These are phyloP conservation scores for Lithobates sylvaticus DNA, from an alignment of 2,797 vertebrate species.

Conservation along the genomic window DNA sequence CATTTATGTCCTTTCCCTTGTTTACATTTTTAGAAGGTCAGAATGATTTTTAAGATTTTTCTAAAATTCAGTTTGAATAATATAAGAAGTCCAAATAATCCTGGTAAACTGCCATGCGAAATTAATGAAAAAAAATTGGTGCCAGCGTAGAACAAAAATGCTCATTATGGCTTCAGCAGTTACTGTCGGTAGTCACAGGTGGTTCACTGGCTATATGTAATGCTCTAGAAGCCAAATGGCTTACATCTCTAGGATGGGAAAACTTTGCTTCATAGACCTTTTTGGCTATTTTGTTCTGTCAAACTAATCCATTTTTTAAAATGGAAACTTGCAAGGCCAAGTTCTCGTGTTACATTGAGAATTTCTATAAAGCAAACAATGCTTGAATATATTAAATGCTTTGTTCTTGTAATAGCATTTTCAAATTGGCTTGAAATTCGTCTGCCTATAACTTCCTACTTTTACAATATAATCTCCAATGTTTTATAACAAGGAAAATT, in stretches of 20 bases:
- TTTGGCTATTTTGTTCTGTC: slow-evolving; percentile 8
- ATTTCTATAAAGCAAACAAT: slow-evolving; percentile 76
- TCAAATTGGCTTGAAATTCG: slow-evolving; percentile 83
- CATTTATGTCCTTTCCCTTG: slow-evolving; percentile 58
- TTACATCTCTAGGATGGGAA: slow-evolving; percentile 42
- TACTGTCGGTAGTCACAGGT: slow-evolving; percentile 59
- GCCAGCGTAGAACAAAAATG: neutral
- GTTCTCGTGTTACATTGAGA: slow-evolving; percentile 74
- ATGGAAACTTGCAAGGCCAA: slow-evolving; percentile 64
- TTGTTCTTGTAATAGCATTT: slow-evolving; percentile 85
- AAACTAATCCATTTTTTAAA: neutral
- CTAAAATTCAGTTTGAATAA: slow-evolving; percentile 43
- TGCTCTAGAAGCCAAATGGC: slow-evolving; percentile 56
- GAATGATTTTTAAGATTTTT: slow-evolving; percentile 6
- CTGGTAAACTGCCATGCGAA: slow-evolving; percentile 59
- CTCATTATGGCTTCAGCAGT: neutral
- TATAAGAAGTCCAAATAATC: slow-evolving; percentile 60
- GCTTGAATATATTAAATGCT: slow-evolving; percentile 81
- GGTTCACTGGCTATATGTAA: slow-evolving; percentile 70
- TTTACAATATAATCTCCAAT: slow-evolving; percentile 85
- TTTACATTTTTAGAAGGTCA: neutral
- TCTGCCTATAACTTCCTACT: slow-evolving; percentile 83
- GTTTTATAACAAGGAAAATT: slow-evolving; percentile 94
- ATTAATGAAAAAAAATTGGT: neutral
- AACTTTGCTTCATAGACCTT: neutral